Conservation (phyloP, 1,140 invertebrate genomes). For the Macrostomum lignano region DNA sequence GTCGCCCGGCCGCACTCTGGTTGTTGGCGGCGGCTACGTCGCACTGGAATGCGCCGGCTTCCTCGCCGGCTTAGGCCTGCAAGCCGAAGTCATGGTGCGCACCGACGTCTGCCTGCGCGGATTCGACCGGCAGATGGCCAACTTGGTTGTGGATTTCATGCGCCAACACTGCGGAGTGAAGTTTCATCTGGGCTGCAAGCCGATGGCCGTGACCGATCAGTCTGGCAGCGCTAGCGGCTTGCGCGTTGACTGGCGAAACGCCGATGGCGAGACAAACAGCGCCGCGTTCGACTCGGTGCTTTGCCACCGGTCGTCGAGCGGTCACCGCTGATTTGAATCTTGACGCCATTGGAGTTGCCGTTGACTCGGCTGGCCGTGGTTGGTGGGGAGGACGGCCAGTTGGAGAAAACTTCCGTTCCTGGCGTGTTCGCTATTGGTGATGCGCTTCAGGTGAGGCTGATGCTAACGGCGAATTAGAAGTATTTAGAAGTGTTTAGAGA, state of each 20-base stretch:
- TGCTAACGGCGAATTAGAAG: no score
- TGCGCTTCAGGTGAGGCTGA: conserved; percentile 53
- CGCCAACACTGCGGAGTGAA: conserved; percentile 44
- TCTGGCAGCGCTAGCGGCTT: no score
- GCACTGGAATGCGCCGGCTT: conserved; percentile 88
- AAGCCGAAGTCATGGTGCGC: conserved; percentile 58
- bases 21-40: conserved; percentile 76
- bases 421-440: conserved; percentile 79
- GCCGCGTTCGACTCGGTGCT: conserved; percentile 29
- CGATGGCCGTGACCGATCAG: no score
- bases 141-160: conserved; percentile 53
- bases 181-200: conserved; percentile 48
- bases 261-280: no score
- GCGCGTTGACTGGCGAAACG: no score
- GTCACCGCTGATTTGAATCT: conserved; percentile 57
- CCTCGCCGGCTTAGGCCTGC: conserved; percentile 52
- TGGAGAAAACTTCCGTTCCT: conserved; percentile 54
- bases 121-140: conserved; percentile 87
- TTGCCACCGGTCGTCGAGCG: conserved; percentile 37
- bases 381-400: no score
- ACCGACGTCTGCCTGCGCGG: conserved; percentile 71
- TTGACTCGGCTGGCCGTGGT: no score
- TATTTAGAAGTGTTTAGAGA: no score
- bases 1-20: conserved; percentile 65
- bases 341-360: conserved; percentile 32